Evolutionary conservation across 1,140 invertebrate species (phyloP).

Genomic region (Sarcophaga bullata): DNA sequence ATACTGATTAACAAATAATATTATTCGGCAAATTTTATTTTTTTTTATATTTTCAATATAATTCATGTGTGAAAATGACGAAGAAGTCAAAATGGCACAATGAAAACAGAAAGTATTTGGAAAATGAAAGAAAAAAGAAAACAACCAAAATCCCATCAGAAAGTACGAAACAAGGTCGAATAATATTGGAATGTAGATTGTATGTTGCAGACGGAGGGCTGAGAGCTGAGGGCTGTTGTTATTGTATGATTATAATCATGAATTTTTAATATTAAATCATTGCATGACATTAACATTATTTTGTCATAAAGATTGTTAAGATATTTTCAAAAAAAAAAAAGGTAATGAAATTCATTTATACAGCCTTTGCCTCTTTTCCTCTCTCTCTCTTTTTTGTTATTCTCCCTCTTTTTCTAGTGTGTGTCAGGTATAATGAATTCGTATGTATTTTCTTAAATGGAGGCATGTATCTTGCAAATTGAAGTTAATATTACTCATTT

Average conservation of each 20-base stretch:
- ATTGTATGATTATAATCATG: neutral
- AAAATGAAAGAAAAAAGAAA: too few relatives aligned
- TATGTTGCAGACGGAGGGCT: too few relatives aligned
- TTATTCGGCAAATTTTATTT: too few relatives aligned
- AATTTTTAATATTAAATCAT: constrained; percentile 10
- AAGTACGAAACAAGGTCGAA: too few relatives aligned
- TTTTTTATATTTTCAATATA: neutral
- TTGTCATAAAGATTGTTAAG: constrained; percentile 3
- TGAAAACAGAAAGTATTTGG: neutral
- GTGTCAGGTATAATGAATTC: too few relatives aligned
- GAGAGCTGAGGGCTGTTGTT: neutral
- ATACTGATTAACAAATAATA: neutral
- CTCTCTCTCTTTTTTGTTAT: neutral
- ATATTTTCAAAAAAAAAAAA: neutral
- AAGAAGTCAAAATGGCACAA: neutral
- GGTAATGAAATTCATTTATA: constrained; percentile 16
- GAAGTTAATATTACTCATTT: neutral
- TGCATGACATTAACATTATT: neutral
- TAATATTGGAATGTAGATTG: too few relatives aligned
- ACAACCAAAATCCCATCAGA: too few relatives aligned
- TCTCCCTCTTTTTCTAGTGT: neutral
- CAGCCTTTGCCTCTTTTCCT: neutral
- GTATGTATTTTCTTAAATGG: too few relatives aligned
- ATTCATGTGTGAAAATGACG: neutral
- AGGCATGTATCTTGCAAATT: neutral